These are phyloP conservation scores for Otolemur garnettii DNA, from an alignment of 2,113 vertebrate genomes.

Conservation along the genomic window DNA sequence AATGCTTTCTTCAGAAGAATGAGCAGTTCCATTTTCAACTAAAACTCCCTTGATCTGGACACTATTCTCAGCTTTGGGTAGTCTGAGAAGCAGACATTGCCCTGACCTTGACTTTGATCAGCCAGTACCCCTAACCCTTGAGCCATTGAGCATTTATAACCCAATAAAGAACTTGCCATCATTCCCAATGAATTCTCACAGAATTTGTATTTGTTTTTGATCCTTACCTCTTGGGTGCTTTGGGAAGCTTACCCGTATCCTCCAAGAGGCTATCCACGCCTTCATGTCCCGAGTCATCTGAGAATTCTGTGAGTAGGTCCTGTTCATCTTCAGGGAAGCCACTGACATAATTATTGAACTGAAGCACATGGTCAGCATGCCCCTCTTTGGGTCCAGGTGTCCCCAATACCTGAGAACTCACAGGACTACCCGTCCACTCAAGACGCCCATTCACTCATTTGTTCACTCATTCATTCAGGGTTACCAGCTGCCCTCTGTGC, in stretches of 20 bases:
- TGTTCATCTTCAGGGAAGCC: not conserved
- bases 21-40: not conserved
- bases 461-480: not conserved
- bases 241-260: not conserved
- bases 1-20: not conserved
- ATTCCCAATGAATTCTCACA: not conserved
- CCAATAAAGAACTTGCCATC: not conserved
- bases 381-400: not conserved
- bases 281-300: not conserved
- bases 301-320: not conserved
- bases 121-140: too few relatives aligned
- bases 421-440: not conserved
- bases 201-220: not conserved
- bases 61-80: not conserved
- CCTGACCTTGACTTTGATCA: not conserved
- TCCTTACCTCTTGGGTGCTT: not conserved
- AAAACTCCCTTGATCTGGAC: not conserved
- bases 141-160: not conserved
- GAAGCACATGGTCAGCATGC: not conserved
- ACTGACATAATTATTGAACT: not conserved
- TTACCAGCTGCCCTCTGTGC: too few relatives aligned
- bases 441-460: not conserved
- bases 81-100: not conserved
- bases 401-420: not conserved
- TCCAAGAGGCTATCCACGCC: not conserved